Evolutionary conservation across 2,113 vertebrate species (phyloP).

Genomic region (Varanus salvator): DNA sequence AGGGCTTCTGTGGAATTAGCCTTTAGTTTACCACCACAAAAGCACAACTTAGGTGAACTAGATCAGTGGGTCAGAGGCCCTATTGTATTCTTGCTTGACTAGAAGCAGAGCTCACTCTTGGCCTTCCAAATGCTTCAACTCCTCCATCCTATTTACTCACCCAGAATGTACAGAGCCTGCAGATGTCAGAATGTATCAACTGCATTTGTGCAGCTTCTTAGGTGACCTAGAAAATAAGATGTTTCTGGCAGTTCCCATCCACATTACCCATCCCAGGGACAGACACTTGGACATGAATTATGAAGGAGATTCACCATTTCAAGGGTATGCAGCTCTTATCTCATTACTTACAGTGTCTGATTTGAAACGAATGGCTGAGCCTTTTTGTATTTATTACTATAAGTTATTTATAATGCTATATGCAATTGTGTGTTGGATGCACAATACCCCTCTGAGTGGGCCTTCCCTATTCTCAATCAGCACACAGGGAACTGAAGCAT

Average conservation of each 20-base stretch:
- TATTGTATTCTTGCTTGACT: not conserved
- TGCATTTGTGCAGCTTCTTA: not conserved
- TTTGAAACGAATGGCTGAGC: not conserved
- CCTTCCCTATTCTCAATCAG: not conserved
- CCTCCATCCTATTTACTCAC: not conserved
- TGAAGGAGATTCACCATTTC: not conserved
- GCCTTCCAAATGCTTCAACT: not conserved
- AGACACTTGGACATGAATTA: constrained; percentile 17
- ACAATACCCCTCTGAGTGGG: not conserved
- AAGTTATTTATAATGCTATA: constrained; percentile 7
- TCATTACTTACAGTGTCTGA: constrained; percentile 12
- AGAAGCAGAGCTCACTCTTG: not conserved
- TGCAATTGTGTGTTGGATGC: not conserved
- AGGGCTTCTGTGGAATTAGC: not conserved
- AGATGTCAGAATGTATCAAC: constrained; percentile 18
- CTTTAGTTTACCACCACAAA: not conserved
- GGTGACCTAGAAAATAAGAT: constrained; percentile 12
- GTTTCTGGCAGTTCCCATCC: constrained; percentile 8
- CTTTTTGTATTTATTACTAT: not conserved
- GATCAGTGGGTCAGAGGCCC: constrained; percentile 3
- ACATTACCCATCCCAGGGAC: not conserved
- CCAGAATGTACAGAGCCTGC: constrained; percentile 20
- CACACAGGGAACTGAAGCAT: not conserved
- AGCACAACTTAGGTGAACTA: not conserved
- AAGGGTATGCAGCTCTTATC: not conserved